Evolutionary conservation across 2,888 invertebrate species (phyloP), one percentile per base, ranked within the genome.

Genomic region (Platycheirus albimanus): DNA sequence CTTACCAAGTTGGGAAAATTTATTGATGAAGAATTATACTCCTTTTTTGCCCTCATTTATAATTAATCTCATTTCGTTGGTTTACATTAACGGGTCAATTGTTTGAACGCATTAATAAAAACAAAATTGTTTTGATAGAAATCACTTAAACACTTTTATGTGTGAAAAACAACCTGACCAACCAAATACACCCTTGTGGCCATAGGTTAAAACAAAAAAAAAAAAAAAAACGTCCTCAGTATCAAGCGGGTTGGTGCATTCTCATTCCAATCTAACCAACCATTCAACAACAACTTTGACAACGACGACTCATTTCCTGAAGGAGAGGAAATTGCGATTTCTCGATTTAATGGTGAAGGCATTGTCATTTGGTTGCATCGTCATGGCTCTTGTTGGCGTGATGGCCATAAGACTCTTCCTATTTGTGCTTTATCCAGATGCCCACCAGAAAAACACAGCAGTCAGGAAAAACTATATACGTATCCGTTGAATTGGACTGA

Each of bases 271-370:
- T 56, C 38, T 41, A 24, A 58, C 11, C 43, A 58, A 28, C n/a
- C 33, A 8, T 24, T 24, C 24, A 61, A 47, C 19, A 49, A 38
- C 45, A 33, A 63, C 30, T 54, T 70, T 41, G 45, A 24, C 15
- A 63, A 52, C 36, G 61, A 67, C 58, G 79, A 67, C 52, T 71
- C 81, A 81, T 81, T 77, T 81, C 81, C 81, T 77, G 77, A 24
- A 61, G 71, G 7, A 77, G 52, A 77, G 81, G 81, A 81, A 76
- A 81, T 81, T 81, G 81, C 71, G 77, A 81, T 77, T 77, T 81
- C 71, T 71, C 81, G 77, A 81, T 81, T 77, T 77, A 81, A 81
- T 81, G 70, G 71, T 45, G 66, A 66, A 66, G 64, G 76, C 63
- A 81, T 71, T 71, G 80, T 80, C 75, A 70, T 75, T 70, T 45